These are phyloP conservation scores for Pinna nobilis DNA, from an alignment of 1,140 invertebrate species.

Conservation along the genomic window DNA sequence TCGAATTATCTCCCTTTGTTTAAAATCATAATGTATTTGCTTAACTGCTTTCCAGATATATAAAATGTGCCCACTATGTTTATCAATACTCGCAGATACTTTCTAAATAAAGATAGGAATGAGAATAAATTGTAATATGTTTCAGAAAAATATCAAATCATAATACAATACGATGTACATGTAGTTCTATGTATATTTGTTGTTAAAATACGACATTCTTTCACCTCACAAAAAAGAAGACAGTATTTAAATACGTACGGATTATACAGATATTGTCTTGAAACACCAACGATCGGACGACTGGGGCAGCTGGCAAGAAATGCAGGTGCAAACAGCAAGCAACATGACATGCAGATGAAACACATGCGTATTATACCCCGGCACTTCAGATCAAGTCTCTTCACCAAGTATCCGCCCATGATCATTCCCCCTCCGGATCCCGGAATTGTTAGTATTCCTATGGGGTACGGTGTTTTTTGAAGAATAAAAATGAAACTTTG, in stretches of 20 bases:
- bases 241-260: neutral
- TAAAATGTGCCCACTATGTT: no score
- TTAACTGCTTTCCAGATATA: no score
- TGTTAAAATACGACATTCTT: neutral
- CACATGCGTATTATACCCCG: constrained; percentile 59
- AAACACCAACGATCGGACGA: constrained; percentile 83
- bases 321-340: constrained; percentile 80
- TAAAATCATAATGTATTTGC: no score
- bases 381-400: constrained; percentile 44
- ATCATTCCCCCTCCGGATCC: constrained; percentile 61
- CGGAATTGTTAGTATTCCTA: constrained; percentile 58
- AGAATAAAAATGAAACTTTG: no score
- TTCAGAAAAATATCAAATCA: neutral
- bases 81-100: no score
- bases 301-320: constrained; percentile 85
- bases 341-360: constrained; percentile 75
- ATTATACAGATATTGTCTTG: constrained; percentile 76
- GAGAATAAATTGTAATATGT: neutral
- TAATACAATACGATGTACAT: neutral
- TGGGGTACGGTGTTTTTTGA: no score
- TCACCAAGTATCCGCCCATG: constrained; percentile 55
- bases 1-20: no score
- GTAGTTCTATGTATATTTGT: neutral
- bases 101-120: no score
- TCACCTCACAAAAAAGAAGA: neutral